phyloP scores from a whole-genome alignment of 2,797 vertebrate species.

The Sebastes diploproa region DNA sequence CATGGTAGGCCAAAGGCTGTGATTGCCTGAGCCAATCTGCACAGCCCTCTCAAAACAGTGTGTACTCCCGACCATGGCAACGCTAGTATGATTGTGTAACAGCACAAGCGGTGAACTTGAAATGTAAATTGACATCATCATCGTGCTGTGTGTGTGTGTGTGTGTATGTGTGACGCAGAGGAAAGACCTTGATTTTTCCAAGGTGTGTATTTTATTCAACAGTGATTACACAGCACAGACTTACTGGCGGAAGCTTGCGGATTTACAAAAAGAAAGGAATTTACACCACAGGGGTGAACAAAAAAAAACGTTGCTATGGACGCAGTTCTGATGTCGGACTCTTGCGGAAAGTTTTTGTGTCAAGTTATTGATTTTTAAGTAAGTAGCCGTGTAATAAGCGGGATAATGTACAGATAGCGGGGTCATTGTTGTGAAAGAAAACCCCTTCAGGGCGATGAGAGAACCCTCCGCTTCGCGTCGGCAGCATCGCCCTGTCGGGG shows the following conservation, averaged over 20 bases:
- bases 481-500: too few species aligned
- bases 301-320: neutral
- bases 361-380: too few species aligned
- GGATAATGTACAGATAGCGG: too few species aligned
- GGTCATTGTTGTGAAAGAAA: too few species aligned
- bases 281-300: neutral
- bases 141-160: neutral
- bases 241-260: slow-evolving; percentile 22
- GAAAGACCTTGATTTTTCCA: slow-evolving; percentile 64
- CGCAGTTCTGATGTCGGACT: too few species aligned
- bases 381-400: too few species aligned
- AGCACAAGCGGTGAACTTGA: slow-evolving; percentile 76
- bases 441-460: too few species aligned
- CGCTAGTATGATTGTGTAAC: slow-evolving; percentile 80
- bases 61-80: slow-evolving; percentile 78
- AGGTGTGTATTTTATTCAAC: slow-evolving; percentile 51
- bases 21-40: slow-evolving; percentile 69
- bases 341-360: too few species aligned
- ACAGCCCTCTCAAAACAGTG: slow-evolving; percentile 63
- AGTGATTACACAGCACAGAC: slow-evolving; percentile 27
- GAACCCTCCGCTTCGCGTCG: too few species aligned
- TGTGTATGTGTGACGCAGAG: slow-evolving; percentile 53
- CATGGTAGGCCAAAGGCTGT: slow-evolving; percentile 75
- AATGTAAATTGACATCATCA: slow-evolving; percentile 81
- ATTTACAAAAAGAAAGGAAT: slow-evolving; percentile 12